A percentile compares a stretch with the other conserved stretches of the same genome.
Evolutionary conservation across 1,140 invertebrate genomes (phyloP).

Genomic region (Scaptodrosophila lebanonensis): DNA sequence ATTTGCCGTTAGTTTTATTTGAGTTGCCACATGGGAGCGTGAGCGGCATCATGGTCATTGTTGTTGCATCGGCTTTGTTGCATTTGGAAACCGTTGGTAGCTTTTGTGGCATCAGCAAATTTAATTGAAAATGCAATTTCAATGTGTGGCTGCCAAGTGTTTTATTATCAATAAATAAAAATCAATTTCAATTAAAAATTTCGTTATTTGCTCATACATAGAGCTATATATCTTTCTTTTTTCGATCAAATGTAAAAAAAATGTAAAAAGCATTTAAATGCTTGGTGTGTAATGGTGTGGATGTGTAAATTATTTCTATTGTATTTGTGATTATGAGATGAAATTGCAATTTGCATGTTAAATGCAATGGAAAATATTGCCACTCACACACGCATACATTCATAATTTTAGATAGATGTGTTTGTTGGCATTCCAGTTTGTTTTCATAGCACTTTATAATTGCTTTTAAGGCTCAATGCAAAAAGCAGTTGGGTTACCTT

Average conservation of each 20-base stretch:
- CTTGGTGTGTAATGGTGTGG: neutral
- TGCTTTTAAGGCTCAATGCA: conserved; percentile 54
- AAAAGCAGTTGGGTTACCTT: neutral
- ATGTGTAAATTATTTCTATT: conserved; percentile 48
- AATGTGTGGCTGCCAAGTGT: conserved; percentile 26
- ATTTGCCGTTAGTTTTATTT: neutral
- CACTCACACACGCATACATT: conserved; percentile 13
- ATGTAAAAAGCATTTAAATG: conserved; percentile 18
- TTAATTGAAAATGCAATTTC: conserved; percentile 72
- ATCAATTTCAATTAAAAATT: conserved; percentile 54
- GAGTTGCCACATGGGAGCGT: conserved; percentile 10
- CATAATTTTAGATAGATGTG: conserved; percentile 25
- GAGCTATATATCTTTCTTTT: conserved; percentile 1
- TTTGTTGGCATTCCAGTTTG: no score
- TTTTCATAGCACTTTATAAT: conserved; percentile 54
- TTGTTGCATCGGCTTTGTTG: conserved; percentile 27
- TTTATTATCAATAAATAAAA: conserved; percentile 67
- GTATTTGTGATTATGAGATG: conserved; percentile 52
- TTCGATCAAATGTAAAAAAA: conserved; percentile 4
- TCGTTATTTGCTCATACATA: neutral
- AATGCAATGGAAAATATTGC: conserved; percentile 14
- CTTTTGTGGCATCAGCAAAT: conserved; percentile 40
- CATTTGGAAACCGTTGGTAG: conserved; percentile 29
- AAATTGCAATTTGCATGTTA: conserved; percentile 51
- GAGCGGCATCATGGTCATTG: conserved; percentile 19